Percentiles rank a stretch among this genome's conserved stretches.
These are phyloP conservation scores for Nylanderia fulva DNA, from an alignment of 1,140 invertebrate genomes.

Conservation along the genomic window DNA sequence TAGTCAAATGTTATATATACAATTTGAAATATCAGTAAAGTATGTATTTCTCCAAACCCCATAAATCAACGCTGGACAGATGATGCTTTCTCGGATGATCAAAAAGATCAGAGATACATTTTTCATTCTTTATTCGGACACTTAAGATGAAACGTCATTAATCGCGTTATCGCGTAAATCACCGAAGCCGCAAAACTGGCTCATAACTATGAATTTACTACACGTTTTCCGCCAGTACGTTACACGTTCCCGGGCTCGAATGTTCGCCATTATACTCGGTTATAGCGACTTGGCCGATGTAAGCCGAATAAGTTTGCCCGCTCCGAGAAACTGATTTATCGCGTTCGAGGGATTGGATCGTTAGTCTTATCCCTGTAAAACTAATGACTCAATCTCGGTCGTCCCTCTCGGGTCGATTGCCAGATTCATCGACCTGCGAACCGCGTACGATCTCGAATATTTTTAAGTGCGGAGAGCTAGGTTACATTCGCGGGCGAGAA, in stretches of 20 bases:
- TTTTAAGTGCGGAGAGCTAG: background rate
- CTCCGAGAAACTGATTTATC: constrained; percentile 58
- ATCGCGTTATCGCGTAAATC: constrained; percentile 38
- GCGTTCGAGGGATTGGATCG: constrained; percentile 60
- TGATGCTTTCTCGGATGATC: background rate
- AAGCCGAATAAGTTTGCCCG: constrained; percentile 58
- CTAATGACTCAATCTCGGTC: constrained; percentile 61
- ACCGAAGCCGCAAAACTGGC: constrained; percentile 8
- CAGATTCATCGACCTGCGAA: constrained; percentile 50
- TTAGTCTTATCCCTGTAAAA: constrained; percentile 58
- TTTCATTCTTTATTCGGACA: background rate
- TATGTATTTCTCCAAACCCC: background rate
- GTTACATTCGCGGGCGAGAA: background rate
- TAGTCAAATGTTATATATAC: too few species aligned
- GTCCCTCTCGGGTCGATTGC: background rate
- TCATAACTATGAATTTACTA: constrained; percentile 59
- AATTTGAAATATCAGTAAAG: too few species aligned
- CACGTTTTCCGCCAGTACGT: constrained; percentile 14
- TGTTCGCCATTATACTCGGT: constrained; percentile 54
- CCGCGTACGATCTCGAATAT: constrained; percentile 40
- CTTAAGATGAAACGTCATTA: constrained; percentile 26
- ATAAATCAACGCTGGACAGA: background rate
- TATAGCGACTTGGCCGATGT: constrained; percentile 40
- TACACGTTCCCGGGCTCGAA: constrained; percentile 28
- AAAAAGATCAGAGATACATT: background rate